Base-by-base conservation (phyloP, 2,797 vertebrate genomes). In the Arrhamphus sclerolepis region DNA sequence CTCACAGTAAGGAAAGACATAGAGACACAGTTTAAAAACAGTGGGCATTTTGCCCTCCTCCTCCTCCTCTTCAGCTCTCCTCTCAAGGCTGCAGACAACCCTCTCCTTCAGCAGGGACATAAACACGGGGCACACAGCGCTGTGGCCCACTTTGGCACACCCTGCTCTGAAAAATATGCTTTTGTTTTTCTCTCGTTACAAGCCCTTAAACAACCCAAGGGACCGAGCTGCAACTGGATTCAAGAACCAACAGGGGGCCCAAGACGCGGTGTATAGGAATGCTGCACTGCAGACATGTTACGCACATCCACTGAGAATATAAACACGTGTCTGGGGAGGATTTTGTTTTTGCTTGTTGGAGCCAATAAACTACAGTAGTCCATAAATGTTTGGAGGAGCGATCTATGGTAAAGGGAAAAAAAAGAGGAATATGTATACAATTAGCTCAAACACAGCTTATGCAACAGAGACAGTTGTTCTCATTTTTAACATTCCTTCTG, bases 11-110 rank as follows among this genome's bases (percentile, higher is more conserved):
- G 87, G 72, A 64, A 79, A 88, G 80, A 89, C 88, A 94, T 92
- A 94, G 95, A 95, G 93, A 87, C 70, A 24, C 46, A 88, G 92
- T 94, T 95, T 95, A 90, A 95, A 89, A 89, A 87, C 76, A 86
- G 87, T 86, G 75, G 85, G 87, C 85, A 75, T 81, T 76, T n/a
- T n/a, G n/a, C n/a, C n/a, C n/a, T n/a, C n/a, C 54, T 38, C 0
- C 56, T 72, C 63, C 39, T 69, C 51, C 54, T 41, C 42, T 29
- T 52, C 40, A 47, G 51, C 22, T 51, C 29, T 46, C 44, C 57
- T 65, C 66, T 73, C 50, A 61, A 47, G 60, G 55, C 70, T 49
- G 56, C 49, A 46, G 73, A 83, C 56, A 81, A 70, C 70, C 61
- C 73, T 79, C 81, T 78, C 82, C 81, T 74, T 80, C 73, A 82